A percentile compares a stretch with the other conserved stretches of the same genome.
Evolutionary conservation across 2,888 invertebrate genomes (phyloP).

Genomic region (Dicranocentrus wangi): DNA sequence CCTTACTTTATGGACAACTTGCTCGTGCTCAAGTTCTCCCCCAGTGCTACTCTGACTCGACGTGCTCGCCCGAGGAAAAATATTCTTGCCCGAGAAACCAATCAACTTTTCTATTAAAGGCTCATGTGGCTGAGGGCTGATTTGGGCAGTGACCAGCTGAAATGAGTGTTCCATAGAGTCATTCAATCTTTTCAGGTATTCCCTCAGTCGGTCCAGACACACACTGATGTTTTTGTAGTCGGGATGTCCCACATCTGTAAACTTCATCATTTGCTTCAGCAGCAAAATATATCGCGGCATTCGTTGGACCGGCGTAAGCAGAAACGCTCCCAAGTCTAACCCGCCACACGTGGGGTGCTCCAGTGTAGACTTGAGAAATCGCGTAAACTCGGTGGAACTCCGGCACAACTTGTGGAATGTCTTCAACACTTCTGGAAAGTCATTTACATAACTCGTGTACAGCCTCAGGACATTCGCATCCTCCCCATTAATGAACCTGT

Average conservation of each 20-base stretch:
- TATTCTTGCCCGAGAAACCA: conserved; percentile 50
- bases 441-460: conserved; percentile 76
- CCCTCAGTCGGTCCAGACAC: conserved; percentile 74
- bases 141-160: conserved; percentile 74
- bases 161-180: conserved; percentile 76
- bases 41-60: conserved; percentile 65
- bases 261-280: conserved; percentile 75
- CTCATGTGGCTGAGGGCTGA: conserved; percentile 68
- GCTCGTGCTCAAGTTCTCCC: conserved; percentile 48
- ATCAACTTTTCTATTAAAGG: conserved; percentile 48
- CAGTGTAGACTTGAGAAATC: conserved; percentile 75
- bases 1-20: conserved; percentile 47
- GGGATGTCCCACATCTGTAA: conserved; percentile 75
- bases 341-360: conserved; percentile 74
- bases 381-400: conserved; percentile 74
- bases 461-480: conserved; percentile 74
- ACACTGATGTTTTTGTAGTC: conserved; percentile 75
- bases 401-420: conserved; percentile 75
- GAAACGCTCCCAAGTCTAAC: conserved; percentile 75
- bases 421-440: conserved; percentile 75
- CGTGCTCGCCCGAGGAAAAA: conserved; percentile 62
- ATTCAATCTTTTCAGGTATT: conserved; percentile 75
- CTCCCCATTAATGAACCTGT: conserved; percentile 72
- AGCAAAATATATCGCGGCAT: conserved; percentile 76
- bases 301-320: conserved; percentile 76